Conservation (phyloP, 2,113 vertebrate species). For the Cololabis saira region DNA sequence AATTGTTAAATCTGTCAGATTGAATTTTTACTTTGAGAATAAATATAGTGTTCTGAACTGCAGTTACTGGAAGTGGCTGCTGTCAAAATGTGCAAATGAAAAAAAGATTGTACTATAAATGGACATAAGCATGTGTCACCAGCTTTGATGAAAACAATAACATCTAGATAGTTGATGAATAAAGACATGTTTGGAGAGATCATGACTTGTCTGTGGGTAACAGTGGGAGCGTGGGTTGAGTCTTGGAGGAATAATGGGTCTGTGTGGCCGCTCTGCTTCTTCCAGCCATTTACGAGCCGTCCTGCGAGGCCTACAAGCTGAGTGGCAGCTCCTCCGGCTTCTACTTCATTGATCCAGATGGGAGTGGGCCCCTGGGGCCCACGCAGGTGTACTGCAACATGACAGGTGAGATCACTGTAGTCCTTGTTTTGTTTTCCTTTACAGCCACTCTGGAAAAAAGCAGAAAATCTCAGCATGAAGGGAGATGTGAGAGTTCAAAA, state of each 20-base stretch:
- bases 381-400: conserved; percentile 93
- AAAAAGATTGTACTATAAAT: too few species aligned
- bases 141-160: not conserved
- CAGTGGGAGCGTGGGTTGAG: conserved; percentile 7
- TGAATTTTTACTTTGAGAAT: too few species aligned
- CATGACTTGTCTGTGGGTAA: not conserved
- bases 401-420: conserved; percentile 85
- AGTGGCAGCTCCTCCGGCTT: conserved; percentile 89
- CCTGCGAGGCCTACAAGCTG: conserved; percentile 93
- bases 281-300: conserved; percentile 91
- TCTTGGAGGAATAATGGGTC: conserved; percentile 12
- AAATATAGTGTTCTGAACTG: not conserved
- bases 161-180: conserved; percentile 8
- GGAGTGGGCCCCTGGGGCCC: conserved; percentile 90
- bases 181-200: conserved; percentile 4
- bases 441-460: conserved; percentile 15
- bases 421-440: conserved; percentile 43
- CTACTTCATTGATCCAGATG: conserved; percentile 94
- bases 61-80: not conserved
- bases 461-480: conserved; percentile 19
- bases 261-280: conserved; percentile 30
- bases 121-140: too few species aligned
- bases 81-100: not conserved
- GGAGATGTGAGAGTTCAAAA: conserved; percentile 15
- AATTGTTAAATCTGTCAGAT: too few species aligned